Percentiles rank a stretch among this genome's conserved stretches.
Conservation (phyloP, 1,140 invertebrate genomes). For the Drosophila burlai region DNA sequence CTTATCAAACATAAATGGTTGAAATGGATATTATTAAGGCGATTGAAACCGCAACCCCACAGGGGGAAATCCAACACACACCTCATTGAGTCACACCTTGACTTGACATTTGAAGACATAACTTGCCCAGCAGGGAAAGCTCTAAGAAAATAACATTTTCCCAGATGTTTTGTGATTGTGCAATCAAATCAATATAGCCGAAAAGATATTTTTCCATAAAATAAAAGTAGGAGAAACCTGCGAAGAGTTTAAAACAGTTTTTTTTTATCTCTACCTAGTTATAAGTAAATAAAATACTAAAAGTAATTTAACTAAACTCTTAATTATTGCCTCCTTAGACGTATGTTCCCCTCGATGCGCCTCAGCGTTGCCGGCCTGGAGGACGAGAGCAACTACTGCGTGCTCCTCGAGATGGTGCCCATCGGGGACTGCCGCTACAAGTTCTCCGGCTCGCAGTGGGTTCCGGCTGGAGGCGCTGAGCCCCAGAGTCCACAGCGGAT, state of each 20-base stretch:
- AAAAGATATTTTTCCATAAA: no score
- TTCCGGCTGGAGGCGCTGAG: constrained; percentile 93
- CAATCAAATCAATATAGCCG: no score
- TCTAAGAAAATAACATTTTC: no score
- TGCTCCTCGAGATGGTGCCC: constrained; percentile 92
- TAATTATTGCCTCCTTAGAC: constrained; percentile 86
- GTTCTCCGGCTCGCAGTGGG: constrained; percentile 91
- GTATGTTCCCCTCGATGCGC: constrained; percentile 93
- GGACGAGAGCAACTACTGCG: constrained; percentile 91
- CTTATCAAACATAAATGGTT: neutral
- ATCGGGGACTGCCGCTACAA: constrained; percentile 89
- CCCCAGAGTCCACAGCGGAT: constrained; percentile 91
- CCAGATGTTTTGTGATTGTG: no score
- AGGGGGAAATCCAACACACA: neutral
- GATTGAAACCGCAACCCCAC: neutral
- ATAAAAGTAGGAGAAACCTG: no score
- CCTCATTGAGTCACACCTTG: neutral
- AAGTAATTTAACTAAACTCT: no score
- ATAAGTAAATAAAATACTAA: neutral
- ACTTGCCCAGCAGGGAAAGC: neutral
- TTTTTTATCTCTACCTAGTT: neutral
- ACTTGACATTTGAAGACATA: no score
- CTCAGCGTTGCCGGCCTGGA: constrained; percentile 90
- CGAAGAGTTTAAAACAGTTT: no score
- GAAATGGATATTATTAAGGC: neutral